A percentile compares a stretch with the other conserved stretches of the same genome.
Evolutionary conservation across 2,888 invertebrate genomes (phyloP).

Genomic region (Acrobasis consociella): DNA sequence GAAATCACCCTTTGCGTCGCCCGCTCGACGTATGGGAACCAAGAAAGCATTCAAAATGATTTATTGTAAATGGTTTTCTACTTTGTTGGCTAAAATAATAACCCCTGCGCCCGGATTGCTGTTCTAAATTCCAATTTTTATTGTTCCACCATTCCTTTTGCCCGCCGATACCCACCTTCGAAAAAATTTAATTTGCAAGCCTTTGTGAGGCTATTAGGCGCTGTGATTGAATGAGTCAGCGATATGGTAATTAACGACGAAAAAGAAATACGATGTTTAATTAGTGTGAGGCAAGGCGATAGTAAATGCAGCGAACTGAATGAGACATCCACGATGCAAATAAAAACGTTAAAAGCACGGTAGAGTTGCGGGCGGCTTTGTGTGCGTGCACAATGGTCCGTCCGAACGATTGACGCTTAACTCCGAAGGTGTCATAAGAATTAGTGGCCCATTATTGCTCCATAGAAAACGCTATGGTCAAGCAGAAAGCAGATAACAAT

Average conservation of each 20-base stretch:
- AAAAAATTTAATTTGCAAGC: conserved; percentile 67
- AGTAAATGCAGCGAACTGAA: conserved; percentile 54
- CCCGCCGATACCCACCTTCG: conserved; percentile 53
- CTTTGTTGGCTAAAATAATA: conserved; percentile 83
- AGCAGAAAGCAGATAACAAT: conserved; percentile 80
- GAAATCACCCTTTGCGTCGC: conserved; percentile 82
- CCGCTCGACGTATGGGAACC: conserved; percentile 78
- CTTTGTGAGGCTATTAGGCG: conserved; percentile 56
- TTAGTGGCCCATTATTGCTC: conserved; percentile 79
- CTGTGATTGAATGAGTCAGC: conserved; percentile 51
- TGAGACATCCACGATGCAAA: conserved; percentile 70
- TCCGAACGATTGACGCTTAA: conserved; percentile 69
- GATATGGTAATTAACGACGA: conserved; percentile 48
- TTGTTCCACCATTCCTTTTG: conserved; percentile 67
- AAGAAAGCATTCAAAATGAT: conserved; percentile 82
- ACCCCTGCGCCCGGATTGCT: conserved; percentile 66
- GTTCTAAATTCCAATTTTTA: conserved; percentile 79
- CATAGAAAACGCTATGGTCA: conserved; percentile 73
- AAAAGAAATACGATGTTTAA: conserved; percentile 43
- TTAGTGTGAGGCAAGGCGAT: conserved; percentile 34
- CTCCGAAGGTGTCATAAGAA: conserved; percentile 78
- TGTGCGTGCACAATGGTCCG: conserved; percentile 62
- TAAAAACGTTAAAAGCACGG: conserved; percentile 73
- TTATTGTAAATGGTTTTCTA: conserved; percentile 83
- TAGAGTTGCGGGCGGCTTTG: conserved; percentile 78